phyloP scores from a whole-genome alignment of 2,797 vertebrate genomes.

The Lutjanus argentimaculatus region DNA sequence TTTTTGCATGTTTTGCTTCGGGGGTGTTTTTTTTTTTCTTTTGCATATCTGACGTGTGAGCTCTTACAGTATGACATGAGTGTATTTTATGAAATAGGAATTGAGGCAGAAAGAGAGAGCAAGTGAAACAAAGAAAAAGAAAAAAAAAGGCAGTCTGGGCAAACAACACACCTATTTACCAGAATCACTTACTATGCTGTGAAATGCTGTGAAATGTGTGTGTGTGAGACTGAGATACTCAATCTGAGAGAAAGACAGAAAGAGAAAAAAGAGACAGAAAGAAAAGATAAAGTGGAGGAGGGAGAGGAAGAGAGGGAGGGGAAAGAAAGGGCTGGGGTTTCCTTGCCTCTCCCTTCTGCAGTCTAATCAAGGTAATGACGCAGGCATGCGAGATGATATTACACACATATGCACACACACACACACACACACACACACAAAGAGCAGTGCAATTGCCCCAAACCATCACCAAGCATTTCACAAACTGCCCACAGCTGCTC shows the following conservation, averaged over 20 bases:
- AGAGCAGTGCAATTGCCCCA: conserved; percentile 42
- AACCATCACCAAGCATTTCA: conserved; percentile 60
- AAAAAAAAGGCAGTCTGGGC: background rate
- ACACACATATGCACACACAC: conserved; percentile 34
- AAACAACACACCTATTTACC: conserved; percentile 46
- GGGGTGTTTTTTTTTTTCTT: background rate
- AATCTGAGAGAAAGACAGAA: conserved; percentile 32
- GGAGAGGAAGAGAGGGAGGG: conserved; percentile 57
- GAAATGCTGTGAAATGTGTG: conserved; percentile 54
- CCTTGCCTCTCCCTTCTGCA: conserved; percentile 63
- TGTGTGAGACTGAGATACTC: conserved; percentile 26
- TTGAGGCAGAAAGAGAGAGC: conserved; percentile 7
- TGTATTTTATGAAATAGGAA: conserved; percentile 41
- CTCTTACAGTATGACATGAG: background rate
- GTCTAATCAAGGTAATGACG: conserved; percentile 73
- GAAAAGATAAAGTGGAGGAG: conserved; percentile 48
- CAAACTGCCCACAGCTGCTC: conserved; percentile 61
- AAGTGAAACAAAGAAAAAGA: conserved; percentile 1
- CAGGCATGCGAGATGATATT: conserved; percentile 48
- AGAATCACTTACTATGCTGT: conserved; percentile 45
- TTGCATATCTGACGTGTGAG: conserved; percentile 16
- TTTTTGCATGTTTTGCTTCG: conserved; percentile 11
- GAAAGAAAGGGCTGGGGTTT: conserved; percentile 64
- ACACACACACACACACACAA: background rate
- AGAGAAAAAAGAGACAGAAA: conserved; percentile 23